These are phyloP conservation scores for Crepidodera aurea DNA, from an alignment of 2,888 invertebrate genomes.

Conservation along the genomic window DNA sequence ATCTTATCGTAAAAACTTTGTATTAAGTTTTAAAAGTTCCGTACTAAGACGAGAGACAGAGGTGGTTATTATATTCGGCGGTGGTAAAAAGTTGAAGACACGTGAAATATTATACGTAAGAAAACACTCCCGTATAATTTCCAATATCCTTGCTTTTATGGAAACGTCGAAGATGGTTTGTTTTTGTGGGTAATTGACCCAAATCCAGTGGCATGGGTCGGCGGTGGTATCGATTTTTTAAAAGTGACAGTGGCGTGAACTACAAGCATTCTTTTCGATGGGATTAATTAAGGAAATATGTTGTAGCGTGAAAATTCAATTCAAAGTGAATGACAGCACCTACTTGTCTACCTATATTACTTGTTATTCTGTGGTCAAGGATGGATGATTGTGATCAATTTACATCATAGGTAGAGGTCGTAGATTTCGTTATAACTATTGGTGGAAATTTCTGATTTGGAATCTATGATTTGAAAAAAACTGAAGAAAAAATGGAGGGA, in stretches of 20 bases:
- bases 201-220: slow-evolving; percentile 8
- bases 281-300: too few species aligned
- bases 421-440: too few species aligned
- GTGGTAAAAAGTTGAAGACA: neutral
- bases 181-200: slow-evolving; percentile 27
- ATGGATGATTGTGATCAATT: too few species aligned
- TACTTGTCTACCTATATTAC: too few species aligned
- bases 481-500: too few species aligned
- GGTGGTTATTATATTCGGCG: too few species aligned
- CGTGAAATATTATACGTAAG: slow-evolving; percentile 10
- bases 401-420: too few species aligned
- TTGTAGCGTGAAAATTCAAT: too few species aligned
- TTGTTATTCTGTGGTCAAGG: too few species aligned
- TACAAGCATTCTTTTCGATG: neutral
- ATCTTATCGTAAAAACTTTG: neutral
- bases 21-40: neutral
- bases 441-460: too few species aligned
- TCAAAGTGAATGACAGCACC: too few species aligned
- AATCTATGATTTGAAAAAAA: too few species aligned
- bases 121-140: slow-evolving; percentile 8
- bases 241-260: slow-evolving; percentile 1
- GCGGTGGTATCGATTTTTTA: slow-evolving; percentile 19
- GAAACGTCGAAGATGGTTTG: slow-evolving; percentile 18
- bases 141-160: slow-evolving; percentile 11
- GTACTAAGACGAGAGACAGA: neutral